Evolutionary conservation across 2,888 invertebrate species (phyloP).

Genomic region (Podabrus alpinus): DNA sequence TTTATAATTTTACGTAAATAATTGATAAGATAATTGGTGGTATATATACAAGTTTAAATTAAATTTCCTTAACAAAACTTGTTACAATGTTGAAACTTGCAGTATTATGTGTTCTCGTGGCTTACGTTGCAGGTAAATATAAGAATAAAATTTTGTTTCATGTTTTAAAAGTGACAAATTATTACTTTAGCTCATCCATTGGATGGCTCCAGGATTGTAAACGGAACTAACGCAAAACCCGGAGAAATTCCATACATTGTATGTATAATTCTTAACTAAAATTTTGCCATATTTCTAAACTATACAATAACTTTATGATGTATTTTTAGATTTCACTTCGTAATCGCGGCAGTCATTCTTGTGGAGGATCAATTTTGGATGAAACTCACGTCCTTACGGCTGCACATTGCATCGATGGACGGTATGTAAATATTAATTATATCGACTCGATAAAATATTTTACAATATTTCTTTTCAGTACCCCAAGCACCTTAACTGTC

Average conservation of each 20-base stretch:
- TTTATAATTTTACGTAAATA: too few relatives aligned
- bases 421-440: background rate
- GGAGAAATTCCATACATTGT: constrained; percentile 38
- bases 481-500: background rate
- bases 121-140: background rate
- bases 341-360: background rate
- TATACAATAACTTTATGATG: too few relatives aligned
- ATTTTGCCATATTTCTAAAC: background rate
- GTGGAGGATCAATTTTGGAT: background rate
- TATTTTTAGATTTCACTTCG: background rate
- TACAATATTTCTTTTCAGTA: background rate
- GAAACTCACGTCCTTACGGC: background rate
- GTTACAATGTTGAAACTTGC: too few relatives aligned
- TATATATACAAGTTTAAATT: too few relatives aligned
- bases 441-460: background rate
- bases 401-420: background rate
- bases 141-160: background rate
- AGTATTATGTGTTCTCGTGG: background rate
- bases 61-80: too few relatives aligned
- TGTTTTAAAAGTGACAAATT: background rate
- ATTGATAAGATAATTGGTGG: too few relatives aligned
- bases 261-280: background rate
- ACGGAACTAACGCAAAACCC: constrained; percentile 29
- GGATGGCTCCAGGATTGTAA: constrained; percentile 20
- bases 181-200: background rate